These are phyloP conservation scores for Drosophila pandora DNA, from an alignment of 1,140 invertebrate species.

Conservation along the genomic window DNA sequence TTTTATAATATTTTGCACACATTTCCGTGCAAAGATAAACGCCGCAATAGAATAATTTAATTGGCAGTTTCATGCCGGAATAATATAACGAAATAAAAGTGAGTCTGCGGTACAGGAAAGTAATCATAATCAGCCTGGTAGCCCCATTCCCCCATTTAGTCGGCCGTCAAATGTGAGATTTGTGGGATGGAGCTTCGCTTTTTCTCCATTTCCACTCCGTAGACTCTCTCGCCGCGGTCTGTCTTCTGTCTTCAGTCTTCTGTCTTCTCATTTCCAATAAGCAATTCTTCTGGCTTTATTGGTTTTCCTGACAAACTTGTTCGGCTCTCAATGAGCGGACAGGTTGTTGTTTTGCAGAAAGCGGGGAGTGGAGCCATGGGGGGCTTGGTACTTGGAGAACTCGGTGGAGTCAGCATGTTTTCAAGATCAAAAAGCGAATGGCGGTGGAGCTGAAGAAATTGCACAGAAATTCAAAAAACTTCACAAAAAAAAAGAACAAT, in stretches of 20 bases:
- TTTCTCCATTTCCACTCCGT: not conserved
- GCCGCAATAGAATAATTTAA: slow-evolving; percentile 28
- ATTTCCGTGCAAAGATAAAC: slow-evolving; percentile 32
- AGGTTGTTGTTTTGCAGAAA: slow-evolving; percentile 33
- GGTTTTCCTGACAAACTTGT: slow-evolving; percentile 77
- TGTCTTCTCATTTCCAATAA: slow-evolving; percentile 55
- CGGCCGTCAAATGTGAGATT: not conserved
- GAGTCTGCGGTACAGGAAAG: slow-evolving; percentile 48
- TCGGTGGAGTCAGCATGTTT: slow-evolving; percentile 51
- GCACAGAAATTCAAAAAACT: slow-evolving; percentile 53
- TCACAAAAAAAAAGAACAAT: slow-evolving; percentile 10
- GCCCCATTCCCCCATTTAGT: slow-evolving; percentile 34
- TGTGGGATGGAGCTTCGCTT: not conserved
- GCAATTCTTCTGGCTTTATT: slow-evolving; percentile 74
- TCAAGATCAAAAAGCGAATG: slow-evolving; percentile 81
- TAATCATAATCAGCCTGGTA: slow-evolving; percentile 34
- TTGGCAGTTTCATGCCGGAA: slow-evolving; percentile 21
- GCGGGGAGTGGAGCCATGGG: not conserved
- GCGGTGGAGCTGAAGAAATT: slow-evolving; percentile 59
- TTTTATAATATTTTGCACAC: slow-evolving; percentile 26
- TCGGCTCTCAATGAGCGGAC: slow-evolving; percentile 47
- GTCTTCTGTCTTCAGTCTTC: not conserved
- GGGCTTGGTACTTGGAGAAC: slow-evolving; percentile 9
- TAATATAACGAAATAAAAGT: slow-evolving; percentile 51
- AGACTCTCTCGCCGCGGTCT: too few species aligned